A percentile compares a stretch with the other conserved stretches of the same genome.
phyloP scores from a whole-genome alignment of 2,888 invertebrate species.

The Abrostola triplasia region DNA sequence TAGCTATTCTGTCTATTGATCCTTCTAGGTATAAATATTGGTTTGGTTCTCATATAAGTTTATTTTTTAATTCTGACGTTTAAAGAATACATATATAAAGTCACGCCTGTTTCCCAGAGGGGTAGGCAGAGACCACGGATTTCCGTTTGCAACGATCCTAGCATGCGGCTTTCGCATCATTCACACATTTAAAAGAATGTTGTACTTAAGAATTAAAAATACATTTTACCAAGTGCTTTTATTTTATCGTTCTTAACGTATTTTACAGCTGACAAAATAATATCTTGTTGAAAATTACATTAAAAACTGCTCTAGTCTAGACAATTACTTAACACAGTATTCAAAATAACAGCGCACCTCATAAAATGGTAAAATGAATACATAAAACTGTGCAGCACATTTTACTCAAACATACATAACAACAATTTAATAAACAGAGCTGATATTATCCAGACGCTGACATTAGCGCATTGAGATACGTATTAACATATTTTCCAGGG shows the following conservation, averaged over 20 bases:
- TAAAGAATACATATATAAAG: no score
- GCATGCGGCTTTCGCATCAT: no score
- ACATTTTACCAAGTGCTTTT: no score
- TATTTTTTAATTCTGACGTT: no score
- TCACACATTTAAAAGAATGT: no score
- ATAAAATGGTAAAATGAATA: background rate
- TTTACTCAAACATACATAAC: background rate
- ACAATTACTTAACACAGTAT: background rate
- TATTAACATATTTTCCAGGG: constrained; percentile 55
- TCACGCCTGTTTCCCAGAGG: no score
- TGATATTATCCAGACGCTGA: constrained; percentile 9
- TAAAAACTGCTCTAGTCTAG: background rate
- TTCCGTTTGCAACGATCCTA: no score
- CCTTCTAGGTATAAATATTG: no score
- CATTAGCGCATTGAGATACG: constrained; percentile 37
- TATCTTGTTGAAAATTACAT: background rate
- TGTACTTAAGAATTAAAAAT: no score
- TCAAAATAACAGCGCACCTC: background rate
- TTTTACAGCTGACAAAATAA: background rate
- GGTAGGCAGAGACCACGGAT: no score
- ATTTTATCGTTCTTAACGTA: background rate
- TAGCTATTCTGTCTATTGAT: no score
- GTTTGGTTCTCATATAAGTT: no score
- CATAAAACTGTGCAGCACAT: background rate
- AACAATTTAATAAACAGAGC: background rate